These are phyloP conservation scores for Penaeus monodon DNA, from an alignment of 2,888 invertebrate species.

Conservation along the genomic window DNA sequence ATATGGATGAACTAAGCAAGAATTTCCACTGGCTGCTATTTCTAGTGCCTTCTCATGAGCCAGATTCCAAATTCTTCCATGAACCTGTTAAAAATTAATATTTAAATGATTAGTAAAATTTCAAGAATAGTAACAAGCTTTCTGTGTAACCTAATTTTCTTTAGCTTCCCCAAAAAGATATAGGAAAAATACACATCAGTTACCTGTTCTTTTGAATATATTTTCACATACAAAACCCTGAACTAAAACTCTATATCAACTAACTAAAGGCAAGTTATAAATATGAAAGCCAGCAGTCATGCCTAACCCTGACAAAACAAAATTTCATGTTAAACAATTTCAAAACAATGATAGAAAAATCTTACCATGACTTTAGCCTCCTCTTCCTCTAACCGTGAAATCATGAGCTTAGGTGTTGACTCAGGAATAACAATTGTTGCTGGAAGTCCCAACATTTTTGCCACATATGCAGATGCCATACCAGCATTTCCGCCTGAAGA, in stretches of 20 bases:
- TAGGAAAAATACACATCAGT: too few relatives aligned
- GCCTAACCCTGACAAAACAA: too few relatives aligned
- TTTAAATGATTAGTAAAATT: not conserved
- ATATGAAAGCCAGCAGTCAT: too few relatives aligned
- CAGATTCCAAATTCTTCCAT: constrained; percentile 71
- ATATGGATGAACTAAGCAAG: constrained; percentile 70
- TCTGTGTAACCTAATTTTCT: not conserved
- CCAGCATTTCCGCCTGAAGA: constrained; percentile 74
- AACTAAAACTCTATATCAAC: too few relatives aligned
- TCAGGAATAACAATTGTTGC: constrained; percentile 70
- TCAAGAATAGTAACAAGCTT: not conserved
- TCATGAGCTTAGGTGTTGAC: constrained; percentile 67
- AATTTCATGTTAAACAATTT: not conserved
- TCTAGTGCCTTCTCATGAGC: constrained; percentile 70
- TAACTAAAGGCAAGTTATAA: too few relatives aligned
- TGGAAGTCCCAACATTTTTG: constrained; percentile 69
- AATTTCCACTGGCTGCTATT: constrained; percentile 66
- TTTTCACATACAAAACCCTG: too few relatives aligned
- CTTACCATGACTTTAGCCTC: constrained; percentile 61
- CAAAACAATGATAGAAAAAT: not conserved
- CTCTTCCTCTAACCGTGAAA: constrained; percentile 51
- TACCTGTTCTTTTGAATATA: too few relatives aligned
- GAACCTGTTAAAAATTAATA: constrained; percentile 66
- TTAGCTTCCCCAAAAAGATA: too few relatives aligned
- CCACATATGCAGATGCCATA: constrained; percentile 71